Base-by-base conservation (phyloP, 2,888 invertebrate species). In the Elgonia sp. region DNA sequence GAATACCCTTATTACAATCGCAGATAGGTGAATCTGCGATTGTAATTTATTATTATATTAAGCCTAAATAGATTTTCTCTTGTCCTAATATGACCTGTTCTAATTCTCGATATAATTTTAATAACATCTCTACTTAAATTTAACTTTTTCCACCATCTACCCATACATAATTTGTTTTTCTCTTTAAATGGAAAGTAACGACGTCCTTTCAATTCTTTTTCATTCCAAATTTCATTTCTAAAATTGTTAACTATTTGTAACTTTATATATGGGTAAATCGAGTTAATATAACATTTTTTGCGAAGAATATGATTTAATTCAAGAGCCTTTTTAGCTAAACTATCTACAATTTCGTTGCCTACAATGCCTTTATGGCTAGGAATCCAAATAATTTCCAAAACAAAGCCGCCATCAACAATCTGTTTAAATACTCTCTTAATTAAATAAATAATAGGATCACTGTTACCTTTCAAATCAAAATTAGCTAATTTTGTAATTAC, bases 121-220 rank as follows among this genome's bases (percentile, higher is more conserved):
- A 72, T 72, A 37, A 72, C 12, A 12, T 72, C 14, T 57, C 72
- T 55, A 40, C 39, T 12, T 12, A 57, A 1, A 12, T 72, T 72
- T 10, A 40, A n/a, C 4, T 57, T 72, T 20, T 40, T 55, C 72
- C 72, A 72, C 73, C 73, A 75, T 75, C 10, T 60, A 46, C 46
- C 46, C 40, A 53, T 75, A 20, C 20, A 21, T 16, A n/a, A 75
- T 21, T 8, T 60, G 0, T 62, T 75, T 42, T 60, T 75, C 8
- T 75, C 73, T 60, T 37, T 75, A 42, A 42, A 60, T 21, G 73
- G 73, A 60, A 75, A 75, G 42, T 75, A 75, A 16, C 60, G 60
- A 20, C 60, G 57, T 0, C 73, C 73, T 29, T 75, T 75, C 0
- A 42, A 10, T 21, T 60, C 57, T 60, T 60, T 60, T 21, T 60